Conservation (phyloP, 2,113 vertebrate species). For the Salvator merianae region DNA sequence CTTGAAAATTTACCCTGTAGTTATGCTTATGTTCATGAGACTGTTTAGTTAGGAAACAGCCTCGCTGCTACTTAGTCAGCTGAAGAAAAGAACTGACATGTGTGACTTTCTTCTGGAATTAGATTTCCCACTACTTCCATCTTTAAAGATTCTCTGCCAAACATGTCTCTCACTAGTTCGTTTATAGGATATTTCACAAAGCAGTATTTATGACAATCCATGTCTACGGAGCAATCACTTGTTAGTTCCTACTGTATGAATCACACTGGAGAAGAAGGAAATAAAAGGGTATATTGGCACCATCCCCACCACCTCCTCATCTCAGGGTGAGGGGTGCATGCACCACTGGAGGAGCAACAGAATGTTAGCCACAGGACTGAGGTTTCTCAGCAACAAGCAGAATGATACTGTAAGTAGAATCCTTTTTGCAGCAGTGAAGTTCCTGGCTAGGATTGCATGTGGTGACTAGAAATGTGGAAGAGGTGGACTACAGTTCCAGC, state of each 20-base stretch:
- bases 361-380: too few relatives aligned
- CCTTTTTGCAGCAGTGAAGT: too few relatives aligned
- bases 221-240: slow-evolving; percentile 24
- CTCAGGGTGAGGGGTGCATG: too few relatives aligned
- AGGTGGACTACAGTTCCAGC: too few relatives aligned
- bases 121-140: slow-evolving; percentile 55
- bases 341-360: too few relatives aligned
- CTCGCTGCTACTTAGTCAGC: slow-evolving; percentile 77
- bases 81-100: slow-evolving; percentile 74
- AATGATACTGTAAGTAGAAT: too few relatives aligned
- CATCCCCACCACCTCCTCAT: too few relatives aligned
- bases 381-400: too few relatives aligned
- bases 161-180: slow-evolving; percentile 56
- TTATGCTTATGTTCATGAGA: slow-evolving; percentile 84
- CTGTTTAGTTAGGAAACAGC: slow-evolving; percentile 81
- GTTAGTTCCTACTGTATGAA: slow-evolving; percentile 56
- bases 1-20: slow-evolving; percentile 84
- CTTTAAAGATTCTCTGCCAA: slow-evolving; percentile 72
- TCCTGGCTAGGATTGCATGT: too few relatives aligned
- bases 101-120: slow-evolving; percentile 71
- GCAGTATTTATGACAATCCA: slow-evolving; percentile 57
- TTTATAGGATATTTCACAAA: slow-evolving; percentile 64
- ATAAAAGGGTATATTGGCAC: neutral
- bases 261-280: slow-evolving; percentile 44
- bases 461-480: too few relatives aligned